These are phyloP conservation scores for Pilophorus perplexus DNA, from an alignment of 2,888 invertebrate species.

Conservation along the genomic window DNA sequence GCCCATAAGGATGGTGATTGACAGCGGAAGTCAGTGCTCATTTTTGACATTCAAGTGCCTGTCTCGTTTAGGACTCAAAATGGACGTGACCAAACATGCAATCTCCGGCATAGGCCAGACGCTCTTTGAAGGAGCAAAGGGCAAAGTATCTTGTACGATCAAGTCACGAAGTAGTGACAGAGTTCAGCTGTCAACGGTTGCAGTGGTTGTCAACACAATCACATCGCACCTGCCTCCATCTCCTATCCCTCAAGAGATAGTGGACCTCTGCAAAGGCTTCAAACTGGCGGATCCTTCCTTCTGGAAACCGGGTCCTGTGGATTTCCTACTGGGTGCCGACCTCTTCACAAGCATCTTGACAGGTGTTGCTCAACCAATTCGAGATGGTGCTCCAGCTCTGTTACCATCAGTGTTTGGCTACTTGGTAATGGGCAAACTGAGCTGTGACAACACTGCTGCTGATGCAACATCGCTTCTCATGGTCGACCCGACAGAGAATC, in stretches of 20 bases:
- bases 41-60: conserved; percentile 13
- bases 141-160: background rate
- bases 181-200: conserved; percentile 18
- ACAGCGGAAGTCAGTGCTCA: conserved; percentile 32
- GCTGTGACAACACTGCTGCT: background rate
- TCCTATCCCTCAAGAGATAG: conserved; percentile 3
- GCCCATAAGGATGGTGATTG: conserved; percentile 20
- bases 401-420: conserved; percentile 10
- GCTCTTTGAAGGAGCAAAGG: conserved; percentile 1
- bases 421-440: conserved; percentile 16
- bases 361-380: background rate
- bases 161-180: background rate
- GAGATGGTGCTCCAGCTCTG: background rate
- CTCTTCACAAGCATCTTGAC: conserved; percentile 32
- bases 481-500: background rate
- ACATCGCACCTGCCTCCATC: conserved; percentile 18
- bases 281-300: conserved; percentile 34
- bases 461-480: background rate
- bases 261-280: background rate
- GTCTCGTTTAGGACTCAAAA: conserved; percentile 24
- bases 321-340: conserved; percentile 37
- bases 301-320: conserved; percentile 37
- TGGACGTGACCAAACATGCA: background rate
- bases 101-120: conserved; percentile 34
- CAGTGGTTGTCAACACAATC: conserved; percentile 33